A percentile compares a stretch with the other conserved stretches of the same genome.
These are phyloP conservation scores for Latrodectus geometricus DNA, from an alignment of 1,140 invertebrate species.

Conservation along the genomic window DNA sequence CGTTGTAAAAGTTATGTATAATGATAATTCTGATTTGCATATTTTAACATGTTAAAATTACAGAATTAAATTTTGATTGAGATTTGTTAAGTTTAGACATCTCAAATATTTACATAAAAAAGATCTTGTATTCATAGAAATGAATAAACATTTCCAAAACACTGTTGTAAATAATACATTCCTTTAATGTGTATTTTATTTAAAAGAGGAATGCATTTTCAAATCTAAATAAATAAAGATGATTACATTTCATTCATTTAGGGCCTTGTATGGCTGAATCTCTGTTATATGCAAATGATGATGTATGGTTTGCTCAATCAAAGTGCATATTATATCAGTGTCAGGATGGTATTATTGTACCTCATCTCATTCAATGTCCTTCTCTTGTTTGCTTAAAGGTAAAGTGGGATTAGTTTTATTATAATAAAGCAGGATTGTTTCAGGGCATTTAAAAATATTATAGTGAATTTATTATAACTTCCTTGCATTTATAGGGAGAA, in stretches of 20 bases:
- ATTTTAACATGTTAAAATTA: no score
- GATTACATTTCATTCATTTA: not conserved
- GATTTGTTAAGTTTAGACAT: no score
- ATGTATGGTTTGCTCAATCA: conserved; percentile 9
- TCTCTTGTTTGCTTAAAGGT: conserved; percentile 26
- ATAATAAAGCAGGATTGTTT: not conserved
- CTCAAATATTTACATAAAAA: no score
- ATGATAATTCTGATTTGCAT: no score
- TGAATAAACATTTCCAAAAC: no score
- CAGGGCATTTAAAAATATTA: not conserved
- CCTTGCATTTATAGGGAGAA: conserved; percentile 11
- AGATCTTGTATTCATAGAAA: no score
- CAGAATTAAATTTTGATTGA: no score
- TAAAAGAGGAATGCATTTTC: no score
- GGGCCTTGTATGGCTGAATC: conserved; percentile 23
- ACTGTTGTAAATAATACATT: no score
- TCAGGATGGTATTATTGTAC: conserved; percentile 36
- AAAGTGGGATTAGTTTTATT: not conserved
- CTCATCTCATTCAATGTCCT: conserved; percentile 31
- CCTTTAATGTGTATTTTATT: no score
- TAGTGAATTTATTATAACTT: not conserved
- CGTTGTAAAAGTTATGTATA: no score
- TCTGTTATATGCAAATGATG: not conserved
- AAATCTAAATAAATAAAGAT: no score
- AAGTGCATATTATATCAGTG: conserved; percentile 39